Percentiles rank a stretch among this genome's conserved stretches.
Evolutionary conservation across 2,888 invertebrate genomes (phyloP).

Genomic region (Drosophila nigricruria): DNA sequence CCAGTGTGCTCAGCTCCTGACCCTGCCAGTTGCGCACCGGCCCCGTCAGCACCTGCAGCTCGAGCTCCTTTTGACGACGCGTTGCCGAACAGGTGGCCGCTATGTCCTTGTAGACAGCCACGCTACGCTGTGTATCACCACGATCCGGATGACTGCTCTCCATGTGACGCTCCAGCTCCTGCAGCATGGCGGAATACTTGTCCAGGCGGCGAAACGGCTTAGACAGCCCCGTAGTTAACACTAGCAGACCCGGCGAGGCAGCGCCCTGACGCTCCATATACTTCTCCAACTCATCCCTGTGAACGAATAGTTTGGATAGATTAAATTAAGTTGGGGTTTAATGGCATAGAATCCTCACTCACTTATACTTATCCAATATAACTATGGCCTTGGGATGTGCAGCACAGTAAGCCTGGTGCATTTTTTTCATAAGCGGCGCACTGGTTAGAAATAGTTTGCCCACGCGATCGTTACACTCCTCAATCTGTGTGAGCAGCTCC

Average conservation of each 20-base stretch:
- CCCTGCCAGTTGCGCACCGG: constrained; percentile 98
- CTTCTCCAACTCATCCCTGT: constrained; percentile 92
- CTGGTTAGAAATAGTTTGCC: constrained; percentile 96
- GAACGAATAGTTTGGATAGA: neutral
- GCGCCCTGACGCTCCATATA: constrained; percentile 96
- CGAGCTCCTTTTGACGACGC: constrained; percentile 97
- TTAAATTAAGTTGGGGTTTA: neutral
- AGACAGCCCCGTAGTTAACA: constrained; percentile 96
- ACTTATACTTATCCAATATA: constrained; percentile 97
- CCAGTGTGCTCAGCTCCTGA: constrained; percentile 87
- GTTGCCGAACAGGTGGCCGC: constrained; percentile 94
- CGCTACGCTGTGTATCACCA: constrained; percentile 98
- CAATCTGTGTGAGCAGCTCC: constrained; percentile 91
- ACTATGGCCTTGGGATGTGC: constrained; percentile 98
- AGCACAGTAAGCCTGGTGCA: constrained; percentile 95
- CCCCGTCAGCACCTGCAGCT: constrained; percentile 96
- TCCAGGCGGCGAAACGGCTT: constrained; percentile 97
- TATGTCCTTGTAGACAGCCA: constrained; percentile 97
- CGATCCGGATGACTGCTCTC: constrained; percentile 98
- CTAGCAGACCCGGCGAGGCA: constrained; percentile 93
- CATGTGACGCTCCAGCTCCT: constrained; percentile 97
- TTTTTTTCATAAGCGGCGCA: constrained; percentile 92
- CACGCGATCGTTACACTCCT: constrained; percentile 93
- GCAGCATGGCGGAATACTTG: constrained; percentile 96
- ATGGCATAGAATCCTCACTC: constrained; percentile 78